phyloP scores from a whole-genome alignment of 2,113 vertebrate genomes.

The Narcine bancroftii region DNA sequence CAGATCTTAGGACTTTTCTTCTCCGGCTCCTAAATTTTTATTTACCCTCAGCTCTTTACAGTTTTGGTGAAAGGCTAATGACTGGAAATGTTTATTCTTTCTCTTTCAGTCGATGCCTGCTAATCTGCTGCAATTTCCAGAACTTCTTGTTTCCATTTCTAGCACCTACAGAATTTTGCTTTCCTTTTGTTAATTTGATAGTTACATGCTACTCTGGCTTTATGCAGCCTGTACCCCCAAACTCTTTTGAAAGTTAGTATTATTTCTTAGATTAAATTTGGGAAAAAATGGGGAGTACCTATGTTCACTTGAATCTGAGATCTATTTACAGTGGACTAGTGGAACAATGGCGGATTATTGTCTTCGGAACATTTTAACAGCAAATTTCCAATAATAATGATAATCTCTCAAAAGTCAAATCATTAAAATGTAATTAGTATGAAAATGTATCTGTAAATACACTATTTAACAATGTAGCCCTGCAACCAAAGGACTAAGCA shows the following conservation, averaged over 20 bases:
- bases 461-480: background rate
- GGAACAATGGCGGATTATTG: background rate
- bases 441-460: background rate
- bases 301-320: background rate
- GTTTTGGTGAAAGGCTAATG: no score
- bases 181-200: background rate
- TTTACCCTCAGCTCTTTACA: no score
- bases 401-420: background rate
- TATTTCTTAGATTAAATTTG: no score
- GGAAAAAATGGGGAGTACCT: no score
- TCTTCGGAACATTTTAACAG: background rate
- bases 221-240: background rate
- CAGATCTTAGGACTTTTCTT: no score
- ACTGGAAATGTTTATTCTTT: no score
- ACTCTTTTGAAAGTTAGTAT: background rate
- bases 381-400: background rate
- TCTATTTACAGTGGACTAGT: background rate
- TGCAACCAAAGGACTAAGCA: background rate
- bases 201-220: background rate
- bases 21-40: no score
- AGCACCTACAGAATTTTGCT: no score
- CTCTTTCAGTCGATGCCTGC: no score
- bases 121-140: no score
- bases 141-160: no score
- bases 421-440: background rate